Conservation (phyloP, 2,113 vertebrate genomes). For the Connochaetes taurinus region DNA sequence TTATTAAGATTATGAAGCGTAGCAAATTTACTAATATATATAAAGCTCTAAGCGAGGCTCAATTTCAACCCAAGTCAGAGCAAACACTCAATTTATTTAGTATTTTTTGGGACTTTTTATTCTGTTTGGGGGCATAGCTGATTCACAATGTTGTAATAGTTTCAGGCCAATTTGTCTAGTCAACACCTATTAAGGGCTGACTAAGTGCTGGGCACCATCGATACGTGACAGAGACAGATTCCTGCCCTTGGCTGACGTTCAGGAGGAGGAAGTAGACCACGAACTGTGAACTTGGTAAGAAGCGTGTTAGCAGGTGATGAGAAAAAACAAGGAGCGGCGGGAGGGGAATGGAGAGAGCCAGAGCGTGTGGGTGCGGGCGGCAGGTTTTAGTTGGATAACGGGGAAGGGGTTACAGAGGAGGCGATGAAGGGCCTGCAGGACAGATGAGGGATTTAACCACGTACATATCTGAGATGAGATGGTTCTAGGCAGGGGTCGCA, state of each 20-base stretch:
- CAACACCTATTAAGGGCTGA: not conserved
- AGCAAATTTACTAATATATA: not conserved
- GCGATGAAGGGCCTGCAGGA: no score
- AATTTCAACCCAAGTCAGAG: not conserved
- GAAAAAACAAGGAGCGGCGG: not conserved
- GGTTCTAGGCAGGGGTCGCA: not conserved
- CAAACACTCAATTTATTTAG: not conserved
- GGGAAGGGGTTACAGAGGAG: not conserved
- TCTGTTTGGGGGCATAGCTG: not conserved
- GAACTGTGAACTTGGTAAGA: not conserved
- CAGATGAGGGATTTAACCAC: not conserved
- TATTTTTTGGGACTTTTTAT: not conserved
- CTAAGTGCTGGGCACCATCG: not conserved
- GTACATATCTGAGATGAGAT: not conserved
- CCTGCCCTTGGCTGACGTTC: not conserved
- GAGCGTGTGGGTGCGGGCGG: accelerated
- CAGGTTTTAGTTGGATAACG: not conserved
- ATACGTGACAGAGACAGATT: not conserved
- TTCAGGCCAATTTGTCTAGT: not conserved
- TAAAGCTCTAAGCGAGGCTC: not conserved
- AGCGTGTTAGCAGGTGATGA: not conserved
- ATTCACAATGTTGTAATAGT: not conserved
- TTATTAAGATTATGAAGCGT: not conserved
- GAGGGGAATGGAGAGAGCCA: not conserved
- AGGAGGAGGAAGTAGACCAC: not conserved